phyloP scores from a whole-genome alignment of 2,888 invertebrate species.

The Phaedon cochleariae region DNA sequence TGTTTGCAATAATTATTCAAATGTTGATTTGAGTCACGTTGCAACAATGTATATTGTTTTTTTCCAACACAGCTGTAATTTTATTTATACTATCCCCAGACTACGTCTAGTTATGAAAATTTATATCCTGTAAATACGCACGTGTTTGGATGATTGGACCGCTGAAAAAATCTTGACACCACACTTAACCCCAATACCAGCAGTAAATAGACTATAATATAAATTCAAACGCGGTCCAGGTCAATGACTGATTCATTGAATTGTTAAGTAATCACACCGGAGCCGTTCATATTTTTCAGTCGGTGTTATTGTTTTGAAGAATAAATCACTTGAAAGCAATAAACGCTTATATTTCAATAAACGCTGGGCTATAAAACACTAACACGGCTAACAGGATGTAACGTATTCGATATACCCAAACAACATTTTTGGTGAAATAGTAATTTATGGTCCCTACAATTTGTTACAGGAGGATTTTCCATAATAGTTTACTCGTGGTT shows the following conservation, averaged over 20 bases:
- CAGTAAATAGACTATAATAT: slow-evolving; percentile 9
- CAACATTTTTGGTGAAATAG: background rate
- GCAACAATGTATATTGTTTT: too few relatives aligned
- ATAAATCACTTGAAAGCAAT: slow-evolving; percentile 15
- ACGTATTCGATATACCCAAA: background rate
- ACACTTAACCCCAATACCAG: slow-evolving; percentile 13
- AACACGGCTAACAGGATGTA: background rate
- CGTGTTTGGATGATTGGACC: background rate
- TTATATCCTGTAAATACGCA: background rate
- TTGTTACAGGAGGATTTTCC: background rate
- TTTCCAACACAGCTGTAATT: too few relatives aligned
- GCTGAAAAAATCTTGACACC: slow-evolving; percentile 10
- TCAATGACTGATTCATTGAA: slow-evolving; percentile 20
- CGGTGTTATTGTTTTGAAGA: slow-evolving; percentile 17
- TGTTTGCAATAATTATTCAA: too few relatives aligned
- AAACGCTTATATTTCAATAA: slow-evolving; percentile 18
- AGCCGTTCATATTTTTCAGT: slow-evolving; percentile 10
- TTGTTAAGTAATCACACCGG: slow-evolving; percentile 12
- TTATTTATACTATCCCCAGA: too few relatives aligned
- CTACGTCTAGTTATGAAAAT: background rate
- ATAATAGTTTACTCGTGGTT: too few relatives aligned
- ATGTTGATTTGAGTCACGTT: too few relatives aligned
- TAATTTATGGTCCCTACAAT: background rate
- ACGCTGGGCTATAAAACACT: slow-evolving; percentile 17
- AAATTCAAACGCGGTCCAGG: slow-evolving; percentile 17